Evolutionary conservation across 2,113 vertebrate genomes (phyloP), one percentile per base, ranked within the genome.

Genomic region (Tonatia bakeri): DNA sequence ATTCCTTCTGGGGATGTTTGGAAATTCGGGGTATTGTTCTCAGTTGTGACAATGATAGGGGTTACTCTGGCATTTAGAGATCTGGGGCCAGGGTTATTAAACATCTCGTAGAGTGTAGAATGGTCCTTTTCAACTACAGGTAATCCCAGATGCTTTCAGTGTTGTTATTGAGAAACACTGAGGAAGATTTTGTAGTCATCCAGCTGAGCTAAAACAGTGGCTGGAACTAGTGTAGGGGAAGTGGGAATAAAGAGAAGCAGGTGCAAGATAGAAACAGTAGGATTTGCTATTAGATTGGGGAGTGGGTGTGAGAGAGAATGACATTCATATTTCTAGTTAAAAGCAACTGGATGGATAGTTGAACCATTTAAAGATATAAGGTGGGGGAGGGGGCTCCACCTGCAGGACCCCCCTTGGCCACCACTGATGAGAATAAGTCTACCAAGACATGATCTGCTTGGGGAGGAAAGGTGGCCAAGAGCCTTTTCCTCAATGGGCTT

Each of bases 281-380:
- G 20, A 75, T 86, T 87, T 92, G 14, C 38, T 75, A 11, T 59
- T 45, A 82, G 75, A 87, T 56, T 36, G 31, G 12, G 36, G 45
- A 10, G 75, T 92, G 56, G 15, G 19, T 64, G 22, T 64, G 40
- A 72, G 43, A 75, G 70, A 86, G n/a, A 73, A 69, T 80, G 75
- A 81, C 31, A 75, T 54, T 54, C 5, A 20, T 54, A 43, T 80
- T 87, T 75, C 56, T 73, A 81, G 7, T 81, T 92, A 75, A 54
- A 87, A 91, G 33, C 31, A 92, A 10, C 54, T 82, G 36, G 38
- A 13, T 80, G 12, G 67, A 36, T 81, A 61, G 7, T 50, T 2
- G 5, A 61, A 40, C 33, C 26, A 19, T 77, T 94, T 94, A 89
- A 26, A 94, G 38, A 84, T 67, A 95, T 87, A 91, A 54, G n/a